Evolutionary conservation across 2,888 invertebrate genomes (phyloP), one percentile per base, ranked within the genome.

Genomic region (Apotomis capreana): DNA sequence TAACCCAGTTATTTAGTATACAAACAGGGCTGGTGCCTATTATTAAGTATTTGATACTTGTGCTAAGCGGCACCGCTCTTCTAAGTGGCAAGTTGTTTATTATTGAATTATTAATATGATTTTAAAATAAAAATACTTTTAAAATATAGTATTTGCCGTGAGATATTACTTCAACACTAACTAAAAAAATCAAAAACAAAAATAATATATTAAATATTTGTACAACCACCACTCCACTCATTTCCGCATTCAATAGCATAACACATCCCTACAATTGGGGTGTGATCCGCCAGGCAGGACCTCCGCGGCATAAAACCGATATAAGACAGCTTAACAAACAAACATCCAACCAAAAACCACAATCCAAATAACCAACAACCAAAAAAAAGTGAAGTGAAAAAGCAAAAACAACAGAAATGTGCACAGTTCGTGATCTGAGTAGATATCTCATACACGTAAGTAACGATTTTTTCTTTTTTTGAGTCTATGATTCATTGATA

Each of bases 221-320:
- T 52, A 49, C 12, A 46, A 59, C 40, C 12, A 44, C n/a, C 55
- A 81, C 89, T 89, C 89, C 76, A 86, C 70, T 49, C 72, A 76
- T 78, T 80, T 76, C 80, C 44, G 74, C 83, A 80, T 81, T 81
- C 83, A 68, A 69, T 80, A 82, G 83, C 86, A 88, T 81, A 90
- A 88, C 89, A 89, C 84, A 75, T 85, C 87, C 87, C 85, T 79
- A 77, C 81, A 83, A 85, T 84, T 86, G 88, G 91, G 92, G 91
- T 92, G 91, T 91, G 92, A 89, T 89, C 90, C 80, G 82, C 80
- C 78, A 78, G 82, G 78, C 84, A 85, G 84, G 84, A 83, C 84
- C 84, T 82, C 83, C 78, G 79, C 82, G 86, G 84, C 84, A 85
- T 88, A 81, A 87, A 87, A 86, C 85, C 85, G 84, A 86, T 85